phyloP scores from a whole-genome alignment of 2,888 invertebrate species.

The Oasisia sp. region DNA sequence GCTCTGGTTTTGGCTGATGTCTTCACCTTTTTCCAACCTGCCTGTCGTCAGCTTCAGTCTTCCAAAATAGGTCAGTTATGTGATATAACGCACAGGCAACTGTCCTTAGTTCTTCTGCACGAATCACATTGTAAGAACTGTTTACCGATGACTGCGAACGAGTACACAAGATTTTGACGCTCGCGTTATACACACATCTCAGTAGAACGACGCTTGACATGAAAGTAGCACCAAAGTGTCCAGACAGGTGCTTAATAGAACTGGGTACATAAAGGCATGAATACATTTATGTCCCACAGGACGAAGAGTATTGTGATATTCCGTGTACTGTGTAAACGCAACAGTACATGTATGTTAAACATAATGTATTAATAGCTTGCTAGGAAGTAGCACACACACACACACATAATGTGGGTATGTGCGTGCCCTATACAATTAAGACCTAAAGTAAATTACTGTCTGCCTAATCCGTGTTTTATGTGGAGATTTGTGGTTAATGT shows the following conservation, averaged over 20 bases:
- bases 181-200: background rate
- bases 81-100: background rate
- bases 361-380: background rate
- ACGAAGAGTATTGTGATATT: background rate
- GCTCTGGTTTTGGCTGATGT: too few species aligned
- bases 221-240: background rate
- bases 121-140: background rate
- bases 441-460: too few species aligned
- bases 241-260: background rate
- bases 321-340: background rate
- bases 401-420: too few species aligned
- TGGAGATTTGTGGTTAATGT: too few species aligned
- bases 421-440: too few species aligned
- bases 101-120: background rate
- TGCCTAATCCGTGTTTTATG: too few species aligned
- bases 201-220: background rate
- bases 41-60: too few species aligned
- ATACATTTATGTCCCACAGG: background rate
- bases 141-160: background rate
- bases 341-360: background rate
- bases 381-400: constrained; percentile 13
- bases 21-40: too few species aligned
- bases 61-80: background rate
- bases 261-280: background rate
- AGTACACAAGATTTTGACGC: background rate